These are phyloP conservation scores for Melipona beecheii DNA, from an alignment of 2,888 invertebrate species.

Conservation along the genomic window DNA sequence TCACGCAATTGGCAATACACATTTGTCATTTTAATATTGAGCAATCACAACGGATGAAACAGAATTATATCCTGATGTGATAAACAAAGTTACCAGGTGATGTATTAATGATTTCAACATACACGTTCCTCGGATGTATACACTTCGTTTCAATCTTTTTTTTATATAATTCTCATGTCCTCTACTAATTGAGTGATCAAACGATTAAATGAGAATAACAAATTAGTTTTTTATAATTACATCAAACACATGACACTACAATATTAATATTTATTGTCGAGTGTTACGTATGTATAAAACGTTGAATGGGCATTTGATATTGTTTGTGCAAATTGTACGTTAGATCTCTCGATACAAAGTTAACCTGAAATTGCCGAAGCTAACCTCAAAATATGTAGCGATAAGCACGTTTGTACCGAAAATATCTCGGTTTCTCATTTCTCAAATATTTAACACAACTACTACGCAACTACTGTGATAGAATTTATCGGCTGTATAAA, in stretches of 20 bases:
- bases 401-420: slow-evolving; percentile 10
- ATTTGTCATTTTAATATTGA: slow-evolving; percentile 44
- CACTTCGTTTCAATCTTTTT: neutral
- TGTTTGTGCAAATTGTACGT: slow-evolving; percentile 8
- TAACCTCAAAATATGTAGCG: slow-evolving; percentile 56
- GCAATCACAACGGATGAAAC: slow-evolving; percentile 33
- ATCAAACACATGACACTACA: neutral
- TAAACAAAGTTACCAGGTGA: slow-evolving; percentile 43
- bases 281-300: neutral
- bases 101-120: slow-evolving; percentile 22
- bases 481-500: slow-evolving; percentile 12
- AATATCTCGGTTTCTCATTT: slow-evolving; percentile 9
- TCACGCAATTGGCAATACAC: slow-evolving; percentile 41
- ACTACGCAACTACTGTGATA: neutral
- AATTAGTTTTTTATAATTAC: neutral
- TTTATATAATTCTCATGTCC: neutral
- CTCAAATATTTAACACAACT: neutral
- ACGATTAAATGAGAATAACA: neutral
- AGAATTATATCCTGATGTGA: slow-evolving; percentile 6
- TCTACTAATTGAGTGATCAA: neutral
- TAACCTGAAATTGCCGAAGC: slow-evolving; percentile 24
- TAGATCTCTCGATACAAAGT: slow-evolving; percentile 18
- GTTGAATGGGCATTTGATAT: neutral
- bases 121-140: neutral
- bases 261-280: neutral